Percentiles rank a stretch among this genome's conserved stretches.
Conservation (phyloP, 2,888 invertebrate species). For the Rotaria macrura region DNA sequence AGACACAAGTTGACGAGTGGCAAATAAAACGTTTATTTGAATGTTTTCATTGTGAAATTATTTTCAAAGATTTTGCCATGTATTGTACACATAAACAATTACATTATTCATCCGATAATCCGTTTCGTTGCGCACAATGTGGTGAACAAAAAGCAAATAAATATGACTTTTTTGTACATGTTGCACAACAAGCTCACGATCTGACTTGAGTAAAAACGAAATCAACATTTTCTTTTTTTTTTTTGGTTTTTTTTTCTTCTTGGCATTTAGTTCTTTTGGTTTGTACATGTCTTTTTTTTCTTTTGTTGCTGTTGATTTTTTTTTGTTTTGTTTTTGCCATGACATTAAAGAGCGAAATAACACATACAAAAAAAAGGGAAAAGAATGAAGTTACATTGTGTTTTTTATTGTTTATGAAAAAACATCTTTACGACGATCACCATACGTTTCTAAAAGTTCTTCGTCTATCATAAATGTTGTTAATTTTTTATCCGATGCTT, state of each 20-base stretch:
- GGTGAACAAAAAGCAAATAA: constrained; percentile 18
- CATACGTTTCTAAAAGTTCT: constrained; percentile 4
- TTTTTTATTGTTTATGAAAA: background rate
- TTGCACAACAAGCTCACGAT: constrained; percentile 10
- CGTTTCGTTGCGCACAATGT: constrained; percentile 12
- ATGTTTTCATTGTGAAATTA: constrained; percentile 30
- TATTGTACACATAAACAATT: constrained; percentile 25
- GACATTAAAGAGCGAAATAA: background rate
- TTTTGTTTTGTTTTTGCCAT: background rate
- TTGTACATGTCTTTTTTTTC: background rate
- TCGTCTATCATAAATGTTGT: background rate
- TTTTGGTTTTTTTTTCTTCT: no score
- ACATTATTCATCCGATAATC: constrained; percentile 7
- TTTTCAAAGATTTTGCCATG: constrained; percentile 32
- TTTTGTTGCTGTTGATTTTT: background rate
- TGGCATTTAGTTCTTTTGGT: background rate
- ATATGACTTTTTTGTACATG: constrained; percentile 7
- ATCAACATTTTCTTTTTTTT: no score
- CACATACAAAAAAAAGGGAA: background rate
- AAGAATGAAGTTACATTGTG: background rate
- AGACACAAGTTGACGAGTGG: constrained; percentile 12
- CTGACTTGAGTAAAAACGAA: background rate
- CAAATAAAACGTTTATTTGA: constrained; percentile 24
- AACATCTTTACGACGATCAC: constrained; percentile 2
- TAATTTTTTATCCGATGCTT: background rate